Base-by-base conservation (phyloP, 2,797 vertebrate species). In the Carcharodon carcharias region DNA sequence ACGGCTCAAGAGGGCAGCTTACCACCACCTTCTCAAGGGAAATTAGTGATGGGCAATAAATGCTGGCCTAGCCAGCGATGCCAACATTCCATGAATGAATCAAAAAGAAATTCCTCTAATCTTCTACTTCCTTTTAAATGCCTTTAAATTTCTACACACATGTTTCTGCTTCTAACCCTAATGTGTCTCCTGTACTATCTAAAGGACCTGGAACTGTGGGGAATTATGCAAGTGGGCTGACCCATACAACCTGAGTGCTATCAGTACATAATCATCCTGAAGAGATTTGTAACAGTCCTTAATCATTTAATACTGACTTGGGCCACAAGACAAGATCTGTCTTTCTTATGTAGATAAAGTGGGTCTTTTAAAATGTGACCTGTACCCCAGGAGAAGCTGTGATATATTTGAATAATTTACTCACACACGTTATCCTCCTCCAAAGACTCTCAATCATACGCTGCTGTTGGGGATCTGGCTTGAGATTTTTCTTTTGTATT, bases 351-450 rank as follows among this genome's bases (percentile, higher is more conserved):
- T 31, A 88, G 50, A 88, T 88, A 26, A 88, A 88, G 54, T 56
- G 26, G 50, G 56, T 88, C 87, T 56, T 88, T 88, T 54, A 56
- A 56, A 88, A 31, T 56, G 54, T 88, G 87, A 56, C 82, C 87
- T 58, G 50, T 31, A 88, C 54, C 54, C 87, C 50, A 56, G 87
- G 11, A 88, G 50, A 88, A 88, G 21, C 21, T 56, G 26, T 56
- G 54, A 88, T 88, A 56, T 31, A 88, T 88, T 56, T 88, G 23
- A 88, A 88, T 88, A 56, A 88, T 31, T 88, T 88, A 58, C 87
- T 88, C 87, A 56, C 26, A 28, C 26, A 23, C 11, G 87, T 56
- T 88, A 58, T 88, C 54, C 18, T 82, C n/a, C 16, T 88, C 54
- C 87, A 88, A 88, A 31, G 54, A 56, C 50, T 56, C 50, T 88